phyloP scores from a whole-genome alignment of 2,113 vertebrate genomes.

The Rattus rattus region DNA sequence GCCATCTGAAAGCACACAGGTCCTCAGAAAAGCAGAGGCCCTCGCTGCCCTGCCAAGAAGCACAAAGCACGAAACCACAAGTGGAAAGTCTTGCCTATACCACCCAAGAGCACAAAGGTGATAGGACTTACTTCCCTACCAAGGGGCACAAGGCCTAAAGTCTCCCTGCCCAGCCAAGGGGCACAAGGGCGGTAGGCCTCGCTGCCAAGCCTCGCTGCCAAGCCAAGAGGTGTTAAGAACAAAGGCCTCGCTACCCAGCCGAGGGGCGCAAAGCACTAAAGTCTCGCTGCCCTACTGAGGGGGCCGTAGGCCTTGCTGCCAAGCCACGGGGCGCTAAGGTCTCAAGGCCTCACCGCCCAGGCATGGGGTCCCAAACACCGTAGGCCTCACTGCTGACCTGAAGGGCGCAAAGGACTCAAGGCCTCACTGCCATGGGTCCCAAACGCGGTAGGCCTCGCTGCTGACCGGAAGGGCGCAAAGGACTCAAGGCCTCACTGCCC shows the following conservation, averaged over 20 bases:
- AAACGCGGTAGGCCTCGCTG: neutral
- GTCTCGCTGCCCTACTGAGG: too few relatives aligned
- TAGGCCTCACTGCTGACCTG: neutral
- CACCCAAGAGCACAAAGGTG: neutral
- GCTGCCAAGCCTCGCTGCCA: neutral
- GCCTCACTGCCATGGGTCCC: neutral
- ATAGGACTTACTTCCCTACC: neutral
- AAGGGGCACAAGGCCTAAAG: neutral
- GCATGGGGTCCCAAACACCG: neutral
- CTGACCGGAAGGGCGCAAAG: too few relatives aligned
- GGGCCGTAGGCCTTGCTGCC: neutral
- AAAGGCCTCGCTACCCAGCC: neutral
- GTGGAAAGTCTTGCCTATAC: neutral
- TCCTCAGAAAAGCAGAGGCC: neutral
- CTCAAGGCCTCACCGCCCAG: neutral
- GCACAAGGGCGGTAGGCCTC: neutral
- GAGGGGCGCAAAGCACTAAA: accelerated
- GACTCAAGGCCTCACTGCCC: neutral
- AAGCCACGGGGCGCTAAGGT: neutral
- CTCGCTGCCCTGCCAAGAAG: neutral
- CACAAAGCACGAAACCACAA: neutral
- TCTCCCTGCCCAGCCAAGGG: neutral
- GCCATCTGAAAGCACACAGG: neutral
- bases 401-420: neutral
- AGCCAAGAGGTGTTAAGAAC: accelerated